Percentiles rank a stretch among this genome's conserved stretches.
Conservation (phyloP, 1,140 invertebrate genomes). For the Philaenus spumarius region DNA sequence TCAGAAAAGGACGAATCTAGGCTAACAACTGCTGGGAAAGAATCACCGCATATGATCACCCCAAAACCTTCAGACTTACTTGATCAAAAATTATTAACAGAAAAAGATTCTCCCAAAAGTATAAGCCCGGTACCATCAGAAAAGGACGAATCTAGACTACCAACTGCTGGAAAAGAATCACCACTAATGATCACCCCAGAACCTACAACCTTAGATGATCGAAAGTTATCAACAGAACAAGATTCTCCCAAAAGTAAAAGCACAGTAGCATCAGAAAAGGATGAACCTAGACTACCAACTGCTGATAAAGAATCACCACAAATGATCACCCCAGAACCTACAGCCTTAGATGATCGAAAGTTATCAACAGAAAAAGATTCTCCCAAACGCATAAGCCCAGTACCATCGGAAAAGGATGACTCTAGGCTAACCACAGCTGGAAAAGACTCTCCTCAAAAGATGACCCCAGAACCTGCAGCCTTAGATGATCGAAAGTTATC, state of each 20-base stretch:
- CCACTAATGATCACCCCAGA: too few species aligned
- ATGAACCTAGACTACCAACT: too few species aligned
- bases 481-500: neutral
- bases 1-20: neutral
- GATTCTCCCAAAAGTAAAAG: constrained; percentile 2
- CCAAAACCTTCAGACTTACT: neutral
- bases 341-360: too few species aligned
- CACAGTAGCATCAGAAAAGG: too few species aligned
- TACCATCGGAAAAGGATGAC: neutral
- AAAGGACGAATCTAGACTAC: neutral
- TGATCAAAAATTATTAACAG: neutral
- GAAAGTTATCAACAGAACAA: neutral
- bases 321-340: too few species aligned
- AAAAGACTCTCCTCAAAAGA: neutral
- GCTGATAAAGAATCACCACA: too few species aligned
- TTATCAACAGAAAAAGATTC: neutral
- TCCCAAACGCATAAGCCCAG: neutral
- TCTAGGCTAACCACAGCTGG: neutral
- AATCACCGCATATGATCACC: too few species aligned
- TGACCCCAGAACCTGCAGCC: too few species aligned
- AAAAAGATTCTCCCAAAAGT: constrained; percentile 7
- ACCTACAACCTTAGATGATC: constrained; percentile 9
- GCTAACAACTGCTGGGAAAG: neutral
- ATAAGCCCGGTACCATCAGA: neutral
- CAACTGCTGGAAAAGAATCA: too few species aligned